Conservation (phyloP, 2,888 invertebrate genomes). For the Caenorhabditis uteleia region DNA sequence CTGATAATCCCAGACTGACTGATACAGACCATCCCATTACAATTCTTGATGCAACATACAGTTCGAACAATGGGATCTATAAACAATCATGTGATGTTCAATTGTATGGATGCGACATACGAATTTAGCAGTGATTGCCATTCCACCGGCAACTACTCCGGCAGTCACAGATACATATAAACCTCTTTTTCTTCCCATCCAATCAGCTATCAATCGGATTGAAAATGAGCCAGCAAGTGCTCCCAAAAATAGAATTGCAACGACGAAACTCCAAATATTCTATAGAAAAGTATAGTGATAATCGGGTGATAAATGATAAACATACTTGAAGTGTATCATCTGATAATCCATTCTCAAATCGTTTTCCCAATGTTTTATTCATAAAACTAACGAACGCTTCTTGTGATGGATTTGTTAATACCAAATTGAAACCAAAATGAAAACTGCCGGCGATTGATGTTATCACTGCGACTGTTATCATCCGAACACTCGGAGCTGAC, state of each 20-base stretch:
- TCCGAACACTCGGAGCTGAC: slow-evolving; percentile 36
- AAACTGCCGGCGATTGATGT: slow-evolving; percentile 56
- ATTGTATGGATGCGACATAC: slow-evolving; percentile 27
- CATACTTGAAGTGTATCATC: slow-evolving; percentile 34
- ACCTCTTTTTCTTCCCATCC: slow-evolving; percentile 54
- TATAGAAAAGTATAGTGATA: slow-evolving; percentile 20
- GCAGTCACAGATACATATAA: slow-evolving; percentile 47
- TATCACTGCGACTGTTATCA: slow-evolving; percentile 43
- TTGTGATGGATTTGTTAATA: slow-evolving; percentile 59
- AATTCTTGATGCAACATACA: slow-evolving; percentile 54
- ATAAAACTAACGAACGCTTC: slow-evolving; percentile 54
- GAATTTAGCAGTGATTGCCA: slow-evolving; percentile 52
- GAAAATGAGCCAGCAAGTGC: slow-evolving; percentile 53
- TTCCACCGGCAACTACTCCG: slow-evolving; percentile 40
- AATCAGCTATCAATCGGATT: slow-evolving; percentile 47
- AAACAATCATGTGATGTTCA: slow-evolving; percentile 5
- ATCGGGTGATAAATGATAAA: not conserved
- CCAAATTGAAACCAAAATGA: slow-evolving; percentile 61
- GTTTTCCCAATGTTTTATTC: slow-evolving; percentile 41
- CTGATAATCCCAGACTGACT: slow-evolving; percentile 50
- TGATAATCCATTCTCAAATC: slow-evolving; percentile 35
- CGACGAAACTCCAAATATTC: slow-evolving; percentile 61
- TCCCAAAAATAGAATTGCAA: slow-evolving; percentile 60
- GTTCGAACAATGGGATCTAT: slow-evolving; percentile 52
- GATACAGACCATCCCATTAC: slow-evolving; percentile 56